Evolutionary conservation across 2,888 invertebrate species (phyloP), one percentile per base, ranked within the genome.

Genomic region (Epistrophe eligans): DNA sequence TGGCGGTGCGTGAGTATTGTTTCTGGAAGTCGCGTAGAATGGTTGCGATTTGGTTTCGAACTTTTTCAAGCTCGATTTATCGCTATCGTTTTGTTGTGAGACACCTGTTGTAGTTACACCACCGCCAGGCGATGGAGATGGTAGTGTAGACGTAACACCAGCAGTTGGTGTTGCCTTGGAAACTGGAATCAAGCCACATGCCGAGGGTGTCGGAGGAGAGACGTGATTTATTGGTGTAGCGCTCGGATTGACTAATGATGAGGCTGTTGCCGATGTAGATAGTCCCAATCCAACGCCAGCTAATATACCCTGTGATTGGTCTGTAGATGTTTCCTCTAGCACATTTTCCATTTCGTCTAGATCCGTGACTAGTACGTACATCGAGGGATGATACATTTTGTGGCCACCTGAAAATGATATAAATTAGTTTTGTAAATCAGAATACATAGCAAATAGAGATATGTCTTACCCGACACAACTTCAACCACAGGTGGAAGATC

Each of bases 351-450:
- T 92, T 90, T 96, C 95, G 93, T 97, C 98, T 95, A 97, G 95
- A 93, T 97, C 97, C 89, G 98, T 97, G 91, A 97, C 95, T 92
- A 99, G 95, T 91, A 98, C 98, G 94, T 98, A 99, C 93, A 97
- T 97, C 84, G 97, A 96, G 66, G 99, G 99, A 94, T 99, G 99
- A 89, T 97, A 96, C 97, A 99, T 97, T 92, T 97, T 96, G 87
- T 97, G 96, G 67, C 98, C 98, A 91, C 97, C 98, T 92, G 95
- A 94, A 89, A 95, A 92, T 89, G 43, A 70, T 38, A 58, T 32
- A 45, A 72, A 72, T 73, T 71, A 84, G 28, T 60, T 50, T 40
- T 70, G 1, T 73, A 17, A 32, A 38, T 17, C 67, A 57, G 7
- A 9, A 28, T 66, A 52, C 60, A 19, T 60, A 17, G 6, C 11